Evolutionary conservation across 2,797 vertebrate species (phyloP), one percentile per base, ranked within the genome.

Genomic region (Microcaecilia unicolor): DNA sequence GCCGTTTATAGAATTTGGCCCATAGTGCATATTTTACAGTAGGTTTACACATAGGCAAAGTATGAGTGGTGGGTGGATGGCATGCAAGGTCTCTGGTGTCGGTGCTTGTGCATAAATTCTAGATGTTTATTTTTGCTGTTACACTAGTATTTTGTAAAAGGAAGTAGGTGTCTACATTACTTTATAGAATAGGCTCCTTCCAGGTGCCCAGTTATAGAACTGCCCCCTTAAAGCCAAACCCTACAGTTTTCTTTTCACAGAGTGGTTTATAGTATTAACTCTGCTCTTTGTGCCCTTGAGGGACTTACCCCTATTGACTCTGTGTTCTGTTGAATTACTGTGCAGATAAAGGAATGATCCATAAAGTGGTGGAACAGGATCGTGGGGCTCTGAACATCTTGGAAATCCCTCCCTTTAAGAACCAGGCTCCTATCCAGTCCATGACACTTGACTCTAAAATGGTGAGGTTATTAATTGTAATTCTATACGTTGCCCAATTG

Each of bases 261-360:
- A 13, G 23, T 1, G 5, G 8, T 13, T 23, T 25, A 23, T 23
- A 25, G 25, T 25, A 5, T 12, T 12, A 25, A 12, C 10, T 25
- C 12, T 23, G 14, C 23, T 25, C 8, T 13, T 13, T 8, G 7
- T 13, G 18, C 15, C 1, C 2, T 34, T 28, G 12, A 4, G 6
- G 5, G 5, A 12, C 28, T n/a, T 35, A 4, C 10, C 13, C 34
- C 28, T 3, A 1, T 18, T 34, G 5, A 2, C 18, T 55, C 41
- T 23, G n/a, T 23, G 20, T 44, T 43, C 31, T 34, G 7, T 6
- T 33, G 16, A n/a, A n/a, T 32, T 28, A 4, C 3, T 10, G 22
- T 35, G 13, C 22, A 83, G 80, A 81, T 56, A 77, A 51, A 25
- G 80, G 80, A 6, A 77, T 70, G 40, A 65, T 83, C 43, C 80